phyloP scores from a whole-genome alignment of 2,113 vertebrate genomes.

The Delphinapterus leucas region DNA sequence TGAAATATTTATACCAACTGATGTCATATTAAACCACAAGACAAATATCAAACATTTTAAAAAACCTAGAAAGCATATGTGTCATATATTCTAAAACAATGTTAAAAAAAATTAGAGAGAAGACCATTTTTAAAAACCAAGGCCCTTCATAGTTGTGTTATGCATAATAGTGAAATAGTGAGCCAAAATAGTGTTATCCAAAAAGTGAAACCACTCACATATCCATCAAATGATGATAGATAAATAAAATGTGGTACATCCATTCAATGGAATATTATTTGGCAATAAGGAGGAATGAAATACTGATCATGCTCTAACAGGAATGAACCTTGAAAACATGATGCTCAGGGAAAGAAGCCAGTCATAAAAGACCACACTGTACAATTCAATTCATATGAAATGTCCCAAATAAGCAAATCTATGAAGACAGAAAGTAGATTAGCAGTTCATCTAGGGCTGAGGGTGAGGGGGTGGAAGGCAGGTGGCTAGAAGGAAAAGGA shows the following conservation, averaged over 20 bases:
- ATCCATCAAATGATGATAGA: neutral
- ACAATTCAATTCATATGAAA: neutral
- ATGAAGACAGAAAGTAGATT: neutral
- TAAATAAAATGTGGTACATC: neutral
- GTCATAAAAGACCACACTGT: neutral
- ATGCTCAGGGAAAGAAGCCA: neutral
- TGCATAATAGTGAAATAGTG: neutral
- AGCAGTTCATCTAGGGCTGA: neutral
- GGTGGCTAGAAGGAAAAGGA: neutral
- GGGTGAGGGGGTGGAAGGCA: no score
- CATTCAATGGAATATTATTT: neutral
- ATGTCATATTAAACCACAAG: neutral
- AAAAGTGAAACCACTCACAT: neutral
- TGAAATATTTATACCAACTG: neutral
- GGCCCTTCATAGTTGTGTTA: neutral
- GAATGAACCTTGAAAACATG: neutral
- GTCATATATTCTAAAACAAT: neutral
- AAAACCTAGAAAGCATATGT: neutral
- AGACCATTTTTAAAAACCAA: neutral
- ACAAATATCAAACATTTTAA: neutral
- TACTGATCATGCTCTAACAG: neutral
- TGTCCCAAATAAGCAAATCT: neutral
- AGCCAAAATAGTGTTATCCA: no score
- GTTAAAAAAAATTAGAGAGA: neutral
- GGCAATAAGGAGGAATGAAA: neutral